These are phyloP conservation scores for Spongilla lacustris DNA, from an alignment of 37 sponge, comb jelly and placozoan genomes.

Conservation along the genomic window DNA sequence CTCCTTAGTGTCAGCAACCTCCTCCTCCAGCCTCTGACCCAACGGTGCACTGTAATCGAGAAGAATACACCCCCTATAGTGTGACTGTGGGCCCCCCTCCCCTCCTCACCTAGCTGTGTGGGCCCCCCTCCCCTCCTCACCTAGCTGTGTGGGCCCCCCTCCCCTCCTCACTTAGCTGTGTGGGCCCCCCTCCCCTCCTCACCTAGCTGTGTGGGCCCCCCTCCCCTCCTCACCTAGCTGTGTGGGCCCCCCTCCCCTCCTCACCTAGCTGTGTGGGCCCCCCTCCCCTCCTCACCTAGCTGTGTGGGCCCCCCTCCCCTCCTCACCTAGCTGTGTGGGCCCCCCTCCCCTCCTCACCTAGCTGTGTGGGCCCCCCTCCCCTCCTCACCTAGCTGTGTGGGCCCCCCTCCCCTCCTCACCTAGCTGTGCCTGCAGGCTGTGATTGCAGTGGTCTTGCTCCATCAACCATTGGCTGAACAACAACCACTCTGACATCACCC, in stretches of 20 bases:
- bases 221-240: not conserved
- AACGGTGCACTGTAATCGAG: conserved; percentile 29
- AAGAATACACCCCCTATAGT: not conserved
- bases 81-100: too few species aligned
- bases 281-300: not conserved
- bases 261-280: not conserved
- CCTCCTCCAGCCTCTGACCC: conserved; percentile 18
- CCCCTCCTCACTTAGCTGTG: not conserved
- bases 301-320: not conserved
- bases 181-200: not conserved
- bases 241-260: not conserved
- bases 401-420: conserved; percentile 45
- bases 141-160: not conserved
- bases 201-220: not conserved
- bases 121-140: too few species aligned
- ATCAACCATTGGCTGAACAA: not conserved
- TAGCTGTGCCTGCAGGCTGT: not conserved
- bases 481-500: not conserved
- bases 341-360: conserved; percentile 24
- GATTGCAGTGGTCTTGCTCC: not conserved
- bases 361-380: too few species aligned
- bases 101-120: not conserved
- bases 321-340: conserved; percentile 1
- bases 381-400: too few species aligned
- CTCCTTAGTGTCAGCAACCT: not conserved